phyloP scores from a whole-genome alignment of 2,113 vertebrate species.

The Cottus gobio region DNA sequence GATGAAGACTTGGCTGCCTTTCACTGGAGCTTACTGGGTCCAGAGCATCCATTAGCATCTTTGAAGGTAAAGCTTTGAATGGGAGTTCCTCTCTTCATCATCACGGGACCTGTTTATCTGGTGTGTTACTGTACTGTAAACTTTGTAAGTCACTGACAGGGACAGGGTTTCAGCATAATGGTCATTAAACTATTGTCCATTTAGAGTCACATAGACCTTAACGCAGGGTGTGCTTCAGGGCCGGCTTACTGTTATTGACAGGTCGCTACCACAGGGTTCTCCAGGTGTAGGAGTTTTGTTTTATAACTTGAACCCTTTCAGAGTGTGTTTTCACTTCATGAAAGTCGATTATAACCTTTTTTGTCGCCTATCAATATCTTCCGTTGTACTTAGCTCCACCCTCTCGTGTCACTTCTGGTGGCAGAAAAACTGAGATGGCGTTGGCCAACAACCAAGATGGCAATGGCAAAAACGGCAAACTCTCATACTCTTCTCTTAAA shows the following conservation, averaged over 20 bases:
- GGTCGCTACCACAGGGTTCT: neutral
- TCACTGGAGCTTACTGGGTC: constrained; percentile 98
- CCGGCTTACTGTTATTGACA: neutral
- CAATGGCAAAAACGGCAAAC: neutral
- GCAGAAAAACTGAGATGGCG: neutral
- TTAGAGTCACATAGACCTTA: too few species aligned
- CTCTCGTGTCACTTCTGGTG: neutral
- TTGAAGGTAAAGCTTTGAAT: constrained; percentile 87
- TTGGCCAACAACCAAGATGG: neutral
- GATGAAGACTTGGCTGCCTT: constrained; percentile 99
- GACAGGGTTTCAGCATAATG: neutral
- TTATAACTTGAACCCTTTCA: neutral
- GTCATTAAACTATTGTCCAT: too few species aligned
- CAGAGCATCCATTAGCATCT: constrained; percentile 96
- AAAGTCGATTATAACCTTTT: neutral
- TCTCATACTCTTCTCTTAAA: neutral
- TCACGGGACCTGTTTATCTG: neutral
- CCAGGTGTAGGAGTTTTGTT: neutral
- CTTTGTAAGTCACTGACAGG: neutral
- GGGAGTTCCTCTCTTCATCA: neutral
- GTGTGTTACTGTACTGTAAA: neutral
- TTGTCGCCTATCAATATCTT: neutral
- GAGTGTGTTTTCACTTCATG: neutral
- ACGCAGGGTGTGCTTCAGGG: too few species aligned
- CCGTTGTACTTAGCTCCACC: neutral